Evolutionary conservation across 2,797 vertebrate species (phyloP).

Genomic region (Dendrocincla fuliginosa): DNA sequence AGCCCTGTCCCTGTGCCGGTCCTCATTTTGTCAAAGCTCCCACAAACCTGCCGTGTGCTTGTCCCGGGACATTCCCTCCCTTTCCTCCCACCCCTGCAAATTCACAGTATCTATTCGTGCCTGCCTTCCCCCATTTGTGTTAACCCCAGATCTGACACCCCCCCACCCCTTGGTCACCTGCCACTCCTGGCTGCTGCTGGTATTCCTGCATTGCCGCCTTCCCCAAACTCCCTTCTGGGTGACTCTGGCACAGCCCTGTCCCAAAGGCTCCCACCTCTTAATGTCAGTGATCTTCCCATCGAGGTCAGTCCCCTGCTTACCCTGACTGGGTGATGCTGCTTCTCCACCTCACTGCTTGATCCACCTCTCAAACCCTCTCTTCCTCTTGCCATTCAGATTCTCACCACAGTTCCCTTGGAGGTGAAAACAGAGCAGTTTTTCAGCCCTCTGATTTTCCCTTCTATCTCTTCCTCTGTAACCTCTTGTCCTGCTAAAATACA

Average conservation of each 20-base stretch:
- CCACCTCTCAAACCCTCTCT: background rate
- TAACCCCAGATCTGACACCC: background rate
- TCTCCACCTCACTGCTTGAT: background rate
- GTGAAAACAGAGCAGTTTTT: background rate
- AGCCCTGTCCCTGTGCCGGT: background rate
- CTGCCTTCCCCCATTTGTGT: background rate
- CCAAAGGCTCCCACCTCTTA: background rate
- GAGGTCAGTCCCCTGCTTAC: background rate
- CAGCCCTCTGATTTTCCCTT: background rate
- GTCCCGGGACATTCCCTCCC: background rate
- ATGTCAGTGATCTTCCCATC: background rate
- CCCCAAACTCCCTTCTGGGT: background rate
- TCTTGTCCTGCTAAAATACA: background rate
- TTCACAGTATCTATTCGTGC: background rate
- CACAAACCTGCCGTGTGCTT: rapidly evolving
- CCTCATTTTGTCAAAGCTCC: background rate
- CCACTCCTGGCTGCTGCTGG: background rate
- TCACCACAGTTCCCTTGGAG: background rate
- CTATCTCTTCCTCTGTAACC: background rate
- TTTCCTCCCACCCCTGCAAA: background rate
- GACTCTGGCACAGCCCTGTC: background rate
- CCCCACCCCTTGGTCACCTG: rapidly evolving
- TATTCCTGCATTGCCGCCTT: background rate
- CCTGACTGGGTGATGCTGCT: background rate
- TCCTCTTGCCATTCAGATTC: background rate